phyloP scores from a whole-genome alignment of 2,888 invertebrate genomes.

The Sphaerophoria taeniata region DNA sequence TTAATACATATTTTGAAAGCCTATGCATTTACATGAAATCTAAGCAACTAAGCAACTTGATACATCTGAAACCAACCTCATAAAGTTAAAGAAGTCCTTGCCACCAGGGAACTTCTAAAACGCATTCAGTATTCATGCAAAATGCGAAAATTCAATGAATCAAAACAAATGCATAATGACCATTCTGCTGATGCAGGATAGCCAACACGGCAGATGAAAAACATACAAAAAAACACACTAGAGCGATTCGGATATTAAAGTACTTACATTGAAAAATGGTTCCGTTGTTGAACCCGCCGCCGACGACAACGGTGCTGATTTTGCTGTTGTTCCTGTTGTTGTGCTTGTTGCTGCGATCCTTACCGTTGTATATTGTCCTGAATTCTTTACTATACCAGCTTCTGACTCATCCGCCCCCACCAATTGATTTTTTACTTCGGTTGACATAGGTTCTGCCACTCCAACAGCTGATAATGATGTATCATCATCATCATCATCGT shows the following conservation, averaged over 20 bases:
- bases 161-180: too few species aligned
- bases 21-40: too few species aligned
- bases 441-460: conserved; percentile 59
- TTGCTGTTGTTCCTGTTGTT: conserved; percentile 63
- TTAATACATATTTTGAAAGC: too few species aligned
- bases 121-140: too few species aligned
- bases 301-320: conserved; percentile 65
- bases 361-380: conserved; percentile 66
- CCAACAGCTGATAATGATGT: conserved; percentile 60
- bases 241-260: conserved; percentile 24
- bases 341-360: conserved; percentile 69
- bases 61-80: too few species aligned
- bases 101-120: too few species aligned
- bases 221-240: conserved; percentile 3
- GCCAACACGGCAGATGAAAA: too few species aligned
- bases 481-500: conserved; percentile 47
- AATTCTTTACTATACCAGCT: conserved; percentile 49
- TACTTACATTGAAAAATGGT: conserved; percentile 65
- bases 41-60: too few species aligned
- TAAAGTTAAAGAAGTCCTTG: too few species aligned
- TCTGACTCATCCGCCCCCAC: conserved; percentile 21
- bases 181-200: too few species aligned
- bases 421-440: conserved; percentile 68
- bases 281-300: conserved; percentile 56
- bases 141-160: too few species aligned